Percentiles rank a stretch among this genome's conserved stretches.
These are phyloP conservation scores for Parambassis ranga DNA, from an alignment of 2,797 vertebrate genomes.

Conservation along the genomic window DNA sequence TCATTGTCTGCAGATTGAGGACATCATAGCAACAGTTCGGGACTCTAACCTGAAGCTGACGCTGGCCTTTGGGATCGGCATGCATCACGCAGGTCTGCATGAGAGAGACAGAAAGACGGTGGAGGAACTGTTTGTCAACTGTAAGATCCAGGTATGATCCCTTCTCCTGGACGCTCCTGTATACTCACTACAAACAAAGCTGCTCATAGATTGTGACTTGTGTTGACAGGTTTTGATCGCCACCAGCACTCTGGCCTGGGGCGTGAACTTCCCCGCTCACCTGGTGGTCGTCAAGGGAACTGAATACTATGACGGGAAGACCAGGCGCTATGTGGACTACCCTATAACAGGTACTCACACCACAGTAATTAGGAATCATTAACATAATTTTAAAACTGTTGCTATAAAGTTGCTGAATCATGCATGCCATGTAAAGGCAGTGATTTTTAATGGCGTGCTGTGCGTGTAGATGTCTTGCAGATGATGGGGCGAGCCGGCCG, in stretches of 20 bases:
- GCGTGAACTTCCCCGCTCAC: conserved; percentile 98
- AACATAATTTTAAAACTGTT: too few species aligned
- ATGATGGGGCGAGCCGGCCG: conserved; percentile 99
- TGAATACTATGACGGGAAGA: conserved; percentile 97
- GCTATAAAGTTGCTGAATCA: too few species aligned
- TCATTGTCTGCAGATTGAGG: conserved; percentile 85
- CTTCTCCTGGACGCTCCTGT: background rate
- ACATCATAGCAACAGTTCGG: conserved; percentile 89
- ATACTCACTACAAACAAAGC: background rate
- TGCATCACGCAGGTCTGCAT: conserved; percentile 96
- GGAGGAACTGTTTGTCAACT: conserved; percentile 97
- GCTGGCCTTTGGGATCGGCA: conserved; percentile 95
- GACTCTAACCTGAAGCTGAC: conserved; percentile 98
- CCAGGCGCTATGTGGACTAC: conserved; percentile 95
- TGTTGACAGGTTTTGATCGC: conserved; percentile 90
- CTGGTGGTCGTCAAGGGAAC: conserved; percentile 98
- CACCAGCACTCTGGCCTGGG: conserved; percentile 98
- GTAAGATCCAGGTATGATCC: conserved; percentile 92
- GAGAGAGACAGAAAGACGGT: conserved; percentile 94
- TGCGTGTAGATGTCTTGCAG: conserved; percentile 91
- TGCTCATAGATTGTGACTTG: too few species aligned
- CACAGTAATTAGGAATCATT: background rate
- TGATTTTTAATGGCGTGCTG: background rate
- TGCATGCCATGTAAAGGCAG: background rate
- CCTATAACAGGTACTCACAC: conserved; percentile 91